Base-by-base conservation (phyloP, 1,140 invertebrate genomes). In the Magallana ariakensis region DNA sequence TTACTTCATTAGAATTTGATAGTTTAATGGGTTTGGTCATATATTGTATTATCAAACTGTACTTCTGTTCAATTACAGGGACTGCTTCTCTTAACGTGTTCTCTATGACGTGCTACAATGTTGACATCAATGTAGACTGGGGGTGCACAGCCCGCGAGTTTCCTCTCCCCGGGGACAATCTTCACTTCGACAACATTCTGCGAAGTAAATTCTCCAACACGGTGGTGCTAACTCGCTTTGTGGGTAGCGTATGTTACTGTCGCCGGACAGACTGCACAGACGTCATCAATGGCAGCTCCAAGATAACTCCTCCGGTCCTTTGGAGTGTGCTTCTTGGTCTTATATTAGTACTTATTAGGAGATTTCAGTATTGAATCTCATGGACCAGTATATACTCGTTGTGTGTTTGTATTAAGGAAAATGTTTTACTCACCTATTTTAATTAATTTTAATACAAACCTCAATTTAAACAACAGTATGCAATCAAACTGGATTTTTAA, bases 171-270 rank as follows among this genome's bases (percentile, higher is more conserved):
- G 54, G 54, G 19, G 80, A 82, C 13, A n/a, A 55, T 54, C 80
- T 16, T 8, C 80, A 82, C 46, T 82, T 82, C 55, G 16, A 82
- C 6, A 10, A 15, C 46, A 82, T 82, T 15, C 46, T 82, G 16
- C 46, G 54, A 16, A 82, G n/a, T 53, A 54, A 56, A 54, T 56
- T 82, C 10, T n/a, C 15, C 9, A 82, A 54, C 55, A 22, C 55
- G 33, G 33, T 56, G 46, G 54, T 15, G 8, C 54, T 82, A 9
- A 56, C 46, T 26, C 53, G 80, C 13, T 82, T 82, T 22, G 46
- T 82, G 1, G 80, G 80, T n/a, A 82, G 80, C 16, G 80, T 82
- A 8, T 82, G 80, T 54, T 82, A 82, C 54, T 82, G 80, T 10
- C 80, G n/a, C 10, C 46, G 46, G 8, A 6, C 80, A n/a, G 54